phyloP scores from a whole-genome alignment of 2,113 vertebrate genomes.

The Ellobius talpinus region DNA sequence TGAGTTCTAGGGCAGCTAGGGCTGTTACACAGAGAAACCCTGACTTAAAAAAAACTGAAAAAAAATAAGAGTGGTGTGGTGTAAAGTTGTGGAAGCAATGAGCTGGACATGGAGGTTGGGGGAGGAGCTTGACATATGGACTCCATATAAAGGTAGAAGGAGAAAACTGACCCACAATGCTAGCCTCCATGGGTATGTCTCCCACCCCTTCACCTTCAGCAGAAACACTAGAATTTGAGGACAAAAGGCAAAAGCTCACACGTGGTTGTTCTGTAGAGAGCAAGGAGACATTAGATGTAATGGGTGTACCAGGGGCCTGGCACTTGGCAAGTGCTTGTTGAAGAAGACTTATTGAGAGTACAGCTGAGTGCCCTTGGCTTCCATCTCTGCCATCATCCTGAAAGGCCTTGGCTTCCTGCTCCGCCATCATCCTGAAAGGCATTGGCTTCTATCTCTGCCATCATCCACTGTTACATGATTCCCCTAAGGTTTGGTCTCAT shows the following conservation, averaged over 20 bases:
- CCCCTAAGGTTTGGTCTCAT: background rate
- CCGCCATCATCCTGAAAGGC: background rate
- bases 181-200: background rate
- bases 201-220: background rate
- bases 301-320: background rate
- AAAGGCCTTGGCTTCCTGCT: background rate
- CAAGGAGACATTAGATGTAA: background rate
- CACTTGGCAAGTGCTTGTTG: background rate
- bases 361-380: background rate
- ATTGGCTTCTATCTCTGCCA: background rate
- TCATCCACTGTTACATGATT: background rate
- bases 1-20: too few species aligned
- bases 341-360: background rate
- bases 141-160: background rate
- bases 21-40: too few species aligned
- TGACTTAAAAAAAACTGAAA: too few species aligned
- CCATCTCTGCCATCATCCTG: background rate
- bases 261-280: background rate
- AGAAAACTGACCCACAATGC: background rate
- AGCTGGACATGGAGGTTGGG: too few species aligned
- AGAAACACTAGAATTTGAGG: background rate
- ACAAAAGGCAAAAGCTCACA: background rate
- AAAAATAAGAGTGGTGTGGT: too few species aligned
- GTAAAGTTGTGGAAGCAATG: too few species aligned
- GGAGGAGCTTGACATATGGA: background rate